Evolutionary conservation across 2,888 invertebrate genomes (phyloP).

Genomic region (Apodemia zela): DNA sequence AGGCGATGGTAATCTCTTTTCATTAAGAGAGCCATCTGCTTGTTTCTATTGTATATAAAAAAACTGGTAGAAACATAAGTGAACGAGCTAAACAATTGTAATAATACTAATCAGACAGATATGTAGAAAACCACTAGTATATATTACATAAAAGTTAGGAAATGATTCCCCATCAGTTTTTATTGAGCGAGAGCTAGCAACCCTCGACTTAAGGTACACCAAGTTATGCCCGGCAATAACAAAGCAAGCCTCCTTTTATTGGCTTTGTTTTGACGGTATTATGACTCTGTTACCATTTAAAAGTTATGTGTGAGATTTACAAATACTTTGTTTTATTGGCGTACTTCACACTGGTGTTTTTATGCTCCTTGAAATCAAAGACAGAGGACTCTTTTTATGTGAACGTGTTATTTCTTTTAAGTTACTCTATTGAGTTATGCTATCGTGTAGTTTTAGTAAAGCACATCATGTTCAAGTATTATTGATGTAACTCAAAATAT

Average conservation of each 20-base stretch:
- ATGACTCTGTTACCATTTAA: conserved; percentile 9
- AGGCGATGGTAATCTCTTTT: too few species aligned
- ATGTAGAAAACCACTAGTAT: background rate
- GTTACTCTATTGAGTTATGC: background rate
- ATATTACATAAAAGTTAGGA: conserved; percentile 1
- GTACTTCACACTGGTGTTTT: conserved; percentile 5
- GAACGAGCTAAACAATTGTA: background rate
- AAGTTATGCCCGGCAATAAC: conserved; percentile 42
- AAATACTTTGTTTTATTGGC: background rate
- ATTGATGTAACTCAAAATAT: too few species aligned
- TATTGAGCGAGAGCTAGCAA: conserved; percentile 48
- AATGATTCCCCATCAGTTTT: conserved; percentile 48
- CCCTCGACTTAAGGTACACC: conserved; percentile 38
- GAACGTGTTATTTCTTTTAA: background rate
- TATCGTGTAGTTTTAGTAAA: background rate
- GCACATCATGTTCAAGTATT: too few species aligned
- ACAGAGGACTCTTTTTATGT: background rate
- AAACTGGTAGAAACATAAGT: too few species aligned
- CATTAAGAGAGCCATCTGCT: too few species aligned
- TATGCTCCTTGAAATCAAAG: background rate
- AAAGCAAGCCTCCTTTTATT: conserved; percentile 37
- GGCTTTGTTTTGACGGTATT: conserved; percentile 1
- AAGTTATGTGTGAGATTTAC: conserved; percentile 11
- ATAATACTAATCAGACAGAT: background rate
- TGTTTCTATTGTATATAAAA: too few species aligned